Percentiles rank a stretch among this genome's conserved stretches.
Evolutionary conservation across 2,888 invertebrate genomes (phyloP).

Genomic region (Leucozona laternaria): DNA sequence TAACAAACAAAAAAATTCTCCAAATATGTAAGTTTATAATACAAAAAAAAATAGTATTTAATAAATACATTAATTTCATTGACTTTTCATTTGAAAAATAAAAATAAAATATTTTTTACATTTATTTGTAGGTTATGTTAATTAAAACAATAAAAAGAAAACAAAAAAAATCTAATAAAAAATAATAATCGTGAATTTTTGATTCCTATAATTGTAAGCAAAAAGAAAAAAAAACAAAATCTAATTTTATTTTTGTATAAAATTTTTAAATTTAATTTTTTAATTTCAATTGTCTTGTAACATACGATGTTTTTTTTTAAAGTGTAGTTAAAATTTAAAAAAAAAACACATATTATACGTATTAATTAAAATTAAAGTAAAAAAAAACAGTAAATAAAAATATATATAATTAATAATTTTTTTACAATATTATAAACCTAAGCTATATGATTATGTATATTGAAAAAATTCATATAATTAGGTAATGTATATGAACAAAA

Average conservation of each 20-base stretch:
- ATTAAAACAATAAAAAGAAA: conserved; percentile 31
- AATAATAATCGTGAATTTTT: conserved; percentile 73
- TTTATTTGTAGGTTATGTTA: conserved; percentile 62
- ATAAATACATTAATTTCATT: conserved; percentile 40
- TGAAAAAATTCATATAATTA: conserved; percentile 54
- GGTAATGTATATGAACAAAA: conserved; percentile 50
- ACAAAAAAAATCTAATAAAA: conserved; percentile 22
- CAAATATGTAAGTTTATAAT: conserved; percentile 67
- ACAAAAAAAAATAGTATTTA: conserved; percentile 7
- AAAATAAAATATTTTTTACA: conserved; percentile 28
- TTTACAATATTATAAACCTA: conserved; percentile 75
- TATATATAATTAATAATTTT: conserved; percentile 75
- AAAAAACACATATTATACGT: conserved; percentile 73
- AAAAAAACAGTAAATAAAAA: conserved; percentile 60
- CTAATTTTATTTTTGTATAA: conserved; percentile 74
- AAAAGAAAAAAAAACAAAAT: conserved; percentile 42
- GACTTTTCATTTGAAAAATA: conserved; percentile 32
- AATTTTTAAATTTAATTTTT: conserved; percentile 42
- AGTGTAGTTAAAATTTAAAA: conserved; percentile 64
- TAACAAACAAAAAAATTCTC: conserved; percentile 40
- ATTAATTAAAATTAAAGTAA: conserved; percentile 58
- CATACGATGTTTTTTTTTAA: conserved; percentile 66
- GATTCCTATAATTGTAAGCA: conserved; percentile 72
- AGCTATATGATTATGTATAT: conserved; percentile 74
- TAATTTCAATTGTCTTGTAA: conserved; percentile 57